These are phyloP conservation scores for Bovichtus variegatus DNA, from an alignment of 2,797 vertebrate genomes.

Conservation along the genomic window DNA sequence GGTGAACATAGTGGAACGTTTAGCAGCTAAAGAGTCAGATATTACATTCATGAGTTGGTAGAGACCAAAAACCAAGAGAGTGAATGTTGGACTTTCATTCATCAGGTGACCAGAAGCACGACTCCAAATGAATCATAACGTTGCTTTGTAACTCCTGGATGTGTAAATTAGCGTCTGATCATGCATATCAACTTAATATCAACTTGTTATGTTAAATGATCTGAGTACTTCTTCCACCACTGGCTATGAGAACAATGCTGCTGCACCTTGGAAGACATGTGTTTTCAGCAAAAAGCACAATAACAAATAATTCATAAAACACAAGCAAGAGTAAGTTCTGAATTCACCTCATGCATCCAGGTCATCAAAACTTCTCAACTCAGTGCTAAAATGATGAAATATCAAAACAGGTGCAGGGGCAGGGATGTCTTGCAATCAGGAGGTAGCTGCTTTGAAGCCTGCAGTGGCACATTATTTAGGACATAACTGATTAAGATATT, in stretches of 20 bases:
- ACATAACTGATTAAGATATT: slow-evolving; percentile 70
- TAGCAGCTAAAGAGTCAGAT: background rate
- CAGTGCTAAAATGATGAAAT: slow-evolving; percentile 26
- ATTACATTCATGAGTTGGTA: background rate
- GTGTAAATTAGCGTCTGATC: background rate
- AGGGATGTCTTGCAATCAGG: slow-evolving; percentile 18
- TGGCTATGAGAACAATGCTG: background rate
- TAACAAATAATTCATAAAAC: background rate
- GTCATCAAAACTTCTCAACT: slow-evolving; percentile 12
- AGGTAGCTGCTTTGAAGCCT: slow-evolving; percentile 55
- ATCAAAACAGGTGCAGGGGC: slow-evolving; percentile 41
- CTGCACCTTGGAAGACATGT: background rate
- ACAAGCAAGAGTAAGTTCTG: background rate
- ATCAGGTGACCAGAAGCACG: background rate
- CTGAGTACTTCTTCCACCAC: background rate
- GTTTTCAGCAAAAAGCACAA: background rate
- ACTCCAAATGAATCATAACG: background rate
- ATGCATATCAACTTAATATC: slow-evolving; percentile 7
- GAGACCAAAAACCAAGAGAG: background rate
- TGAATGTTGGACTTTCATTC: background rate
- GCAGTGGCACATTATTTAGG: slow-evolving; percentile 61
- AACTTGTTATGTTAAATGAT: background rate
- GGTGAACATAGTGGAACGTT: background rate
- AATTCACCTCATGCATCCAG: slow-evolving; percentile 9
- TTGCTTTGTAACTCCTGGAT: background rate